Evolutionary conservation across 2,113 vertebrate species (phyloP), one percentile per base, ranked within the genome.

Genomic region (Varanus salvator): DNA sequence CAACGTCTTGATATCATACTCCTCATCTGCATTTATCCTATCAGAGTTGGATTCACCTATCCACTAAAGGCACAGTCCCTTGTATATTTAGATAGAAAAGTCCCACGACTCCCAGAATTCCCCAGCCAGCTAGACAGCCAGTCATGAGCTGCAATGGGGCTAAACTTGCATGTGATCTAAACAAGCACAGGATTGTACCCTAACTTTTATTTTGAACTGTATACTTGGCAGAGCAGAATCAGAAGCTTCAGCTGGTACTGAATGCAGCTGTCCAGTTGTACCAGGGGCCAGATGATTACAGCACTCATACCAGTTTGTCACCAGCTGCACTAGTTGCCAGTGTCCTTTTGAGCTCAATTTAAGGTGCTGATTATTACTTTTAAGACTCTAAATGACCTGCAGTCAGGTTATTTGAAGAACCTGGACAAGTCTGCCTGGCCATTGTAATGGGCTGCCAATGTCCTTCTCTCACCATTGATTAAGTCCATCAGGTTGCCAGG

Each of bases 181-280:
- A 8, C 7, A 57, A 3, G 54, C 54, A 57, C 14, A 60, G 57
- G 57, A 60, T 60, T 60, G 57, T 15, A 60, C 57, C 57, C 11
- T 11, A 60, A 82, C 66, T 80, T 88, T 86, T 0, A 0, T 71
- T 38, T 52, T 69, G 8, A 69, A 80, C 5, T 66, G 25, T 38
- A 44, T 31, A 60, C 38, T 80, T 86, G 19, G 54, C n/a, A 48
- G 71, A 74, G 91, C 89, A 44, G 80, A 71, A 82, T 71, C 86
- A n/a, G 60, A 84, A 84, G 25, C 34, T 48, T 84, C 60, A 84
- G n/a, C 23, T 84, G 60, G 34, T 38, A 44, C 34, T 29, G 8
- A 48, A 66, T 66, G 38, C 81, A 84, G 38, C 25, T 68, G 38
- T 15, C 34, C 21, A 54, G 12, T 38, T 66, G 25, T 4, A 44